Conservation (phyloP, 2,113 vertebrate genomes). For the Strix aluco region DNA sequence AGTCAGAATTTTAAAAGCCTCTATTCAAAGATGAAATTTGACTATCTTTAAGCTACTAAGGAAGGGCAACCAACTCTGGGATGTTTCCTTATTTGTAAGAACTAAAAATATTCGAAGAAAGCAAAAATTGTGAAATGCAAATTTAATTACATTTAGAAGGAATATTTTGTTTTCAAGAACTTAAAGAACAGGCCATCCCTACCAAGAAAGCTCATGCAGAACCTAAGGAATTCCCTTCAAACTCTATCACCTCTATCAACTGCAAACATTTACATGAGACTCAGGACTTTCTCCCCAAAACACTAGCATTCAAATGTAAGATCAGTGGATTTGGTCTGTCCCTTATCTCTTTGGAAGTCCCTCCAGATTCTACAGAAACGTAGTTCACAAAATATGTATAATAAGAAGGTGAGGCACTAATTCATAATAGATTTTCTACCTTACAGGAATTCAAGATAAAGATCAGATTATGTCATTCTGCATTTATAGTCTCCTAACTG, state of each 20-base stretch:
- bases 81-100: background rate
- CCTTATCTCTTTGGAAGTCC: background rate
- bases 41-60: background rate
- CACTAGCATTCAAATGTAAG: background rate
- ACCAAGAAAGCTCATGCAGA: background rate
- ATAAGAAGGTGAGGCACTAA: background rate
- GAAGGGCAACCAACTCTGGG: background rate
- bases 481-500: background rate
- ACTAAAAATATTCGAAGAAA: background rate
- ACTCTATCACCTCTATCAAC: background rate
- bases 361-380: background rate
- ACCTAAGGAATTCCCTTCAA: background rate
- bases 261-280: background rate
- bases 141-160: background rate
- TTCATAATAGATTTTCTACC: background rate
- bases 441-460: background rate
- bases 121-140: background rate
- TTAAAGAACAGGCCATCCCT: background rate
- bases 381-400: background rate
- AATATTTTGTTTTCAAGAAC: background rate
- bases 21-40: background rate
- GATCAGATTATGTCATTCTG: background rate
- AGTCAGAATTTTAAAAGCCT: background rate
- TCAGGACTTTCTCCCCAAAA: background rate
- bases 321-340: background rate